Percentiles rank a stretch among this genome's conserved stretches.
Evolutionary conservation across 1,140 invertebrate species (phyloP).

Genomic region (Danaus plexippus): DNA sequence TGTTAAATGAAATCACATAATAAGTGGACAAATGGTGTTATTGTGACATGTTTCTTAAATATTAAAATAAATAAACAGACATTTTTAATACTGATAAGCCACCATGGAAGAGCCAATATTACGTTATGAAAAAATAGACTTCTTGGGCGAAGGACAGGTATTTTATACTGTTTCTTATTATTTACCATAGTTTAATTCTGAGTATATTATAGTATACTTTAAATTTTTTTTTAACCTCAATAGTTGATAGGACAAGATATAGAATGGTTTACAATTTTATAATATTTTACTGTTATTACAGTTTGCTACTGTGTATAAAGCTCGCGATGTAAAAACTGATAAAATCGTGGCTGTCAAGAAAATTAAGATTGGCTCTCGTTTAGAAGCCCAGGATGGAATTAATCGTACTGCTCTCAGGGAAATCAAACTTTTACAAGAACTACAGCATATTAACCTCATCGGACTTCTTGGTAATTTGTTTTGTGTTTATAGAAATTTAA

Average conservation of each 20-base stretch:
- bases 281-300: constrained; percentile 45
- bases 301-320: constrained; percentile 99
- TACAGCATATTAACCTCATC: constrained; percentile 96
- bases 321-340: constrained; percentile 87
- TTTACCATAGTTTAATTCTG: constrained; percentile 14
- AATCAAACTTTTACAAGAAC: constrained; percentile 97
- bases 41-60: not conserved
- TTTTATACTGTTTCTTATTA: constrained; percentile 18
- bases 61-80: constrained; percentile 1
- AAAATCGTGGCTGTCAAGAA: constrained; percentile 99
- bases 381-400: constrained; percentile 97
- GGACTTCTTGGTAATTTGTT: constrained; percentile 77
- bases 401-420: constrained; percentile 98
- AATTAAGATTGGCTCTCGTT: constrained; percentile 96
- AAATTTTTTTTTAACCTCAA: too few species aligned
- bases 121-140: constrained; percentile 89
- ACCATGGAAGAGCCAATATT: constrained; percentile 78
- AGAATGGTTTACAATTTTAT: too few species aligned
- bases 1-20: too few species aligned
- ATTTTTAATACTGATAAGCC: constrained; percentile 1
- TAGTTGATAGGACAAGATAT: too few species aligned
- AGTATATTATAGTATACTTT: not conserved
- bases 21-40: too few species aligned
- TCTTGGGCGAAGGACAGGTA: constrained; percentile 88
- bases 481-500: constrained; percentile 8